Evolutionary conservation across 2,888 invertebrate genomes (phyloP).

Genomic region (Melipona beecheii): DNA sequence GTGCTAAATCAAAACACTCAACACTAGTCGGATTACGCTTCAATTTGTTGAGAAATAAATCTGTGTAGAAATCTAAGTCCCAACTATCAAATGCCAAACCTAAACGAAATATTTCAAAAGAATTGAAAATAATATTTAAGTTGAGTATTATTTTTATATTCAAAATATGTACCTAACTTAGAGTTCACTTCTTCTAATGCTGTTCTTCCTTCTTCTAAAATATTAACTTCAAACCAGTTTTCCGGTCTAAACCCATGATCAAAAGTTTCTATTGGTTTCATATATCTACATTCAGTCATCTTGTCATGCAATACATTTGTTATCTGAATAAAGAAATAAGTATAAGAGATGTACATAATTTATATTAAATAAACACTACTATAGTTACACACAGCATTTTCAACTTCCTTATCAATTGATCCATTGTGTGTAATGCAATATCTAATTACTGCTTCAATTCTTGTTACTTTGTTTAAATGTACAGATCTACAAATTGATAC

Average conservation of each 20-base stretch:
- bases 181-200: slow-evolving; percentile 93
- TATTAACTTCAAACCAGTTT: slow-evolving; percentile 93
- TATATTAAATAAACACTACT: background rate
- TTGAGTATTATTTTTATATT: background rate
- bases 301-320: slow-evolving; percentile 91
- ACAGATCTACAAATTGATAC: slow-evolving; percentile 96
- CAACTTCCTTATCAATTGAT: slow-evolving; percentile 77
- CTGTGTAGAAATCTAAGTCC: slow-evolving; percentile 95
- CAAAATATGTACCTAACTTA: slow-evolving; percentile 87
- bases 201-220: slow-evolving; percentile 90
- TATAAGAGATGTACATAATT: background rate
- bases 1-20: slow-evolving; percentile 98
- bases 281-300: slow-evolving; percentile 97
- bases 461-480: slow-evolving; percentile 89
- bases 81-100: slow-evolving; percentile 97
- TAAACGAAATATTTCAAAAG: slow-evolving; percentile 73
- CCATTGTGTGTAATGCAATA: slow-evolving; percentile 84
- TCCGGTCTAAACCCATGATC: slow-evolving; percentile 86
- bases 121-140: slow-evolving; percentile 46
- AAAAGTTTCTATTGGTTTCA: slow-evolving; percentile 86
- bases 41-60: slow-evolving; percentile 92
- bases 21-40: slow-evolving; percentile 98
- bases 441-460: slow-evolving; percentile 93
- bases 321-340: slow-evolving; percentile 79
- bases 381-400: slow-evolving; percentile 72